Base-by-base conservation (phyloP, 2,797 vertebrate genomes). In the Platyrinchus mystaceus region DNA sequence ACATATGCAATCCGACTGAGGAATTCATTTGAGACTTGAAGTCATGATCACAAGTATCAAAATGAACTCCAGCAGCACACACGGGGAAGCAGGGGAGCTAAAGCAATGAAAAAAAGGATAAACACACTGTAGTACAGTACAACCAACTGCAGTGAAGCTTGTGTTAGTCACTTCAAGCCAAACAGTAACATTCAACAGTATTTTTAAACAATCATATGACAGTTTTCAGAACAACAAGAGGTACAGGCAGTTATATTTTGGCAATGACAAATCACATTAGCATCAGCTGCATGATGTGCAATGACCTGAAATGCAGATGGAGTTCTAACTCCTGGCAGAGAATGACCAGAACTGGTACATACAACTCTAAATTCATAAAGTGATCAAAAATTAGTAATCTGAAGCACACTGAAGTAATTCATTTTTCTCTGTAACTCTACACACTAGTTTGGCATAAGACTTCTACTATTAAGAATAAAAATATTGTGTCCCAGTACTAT, bases 21-120 rank as follows among this genome's bases (percentile, higher is more conserved):
- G 91, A 95, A 93, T 96, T 96, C 92, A 95, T 93, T 96, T 89
- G 94, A 87, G 84, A 94, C 94, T 95, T 92, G 79, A 95, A 94
- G 75, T 78, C 59, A 37, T 27, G 71, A 46, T 80, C 69, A 69
- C 93, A 96, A 94, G 91, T 83, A 91, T 97, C 92, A 79, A 95
- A 95, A 88, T 96, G 90, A 96, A 96, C 76, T 95, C 91, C 67
- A 87, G 75, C 70, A 84, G 92, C 85, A 71, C 71, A 94, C 6
- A 67, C 6, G 34, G 27, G 69, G 21, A 92, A 93, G 96, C 92
- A 84, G 67, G 60, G 68, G 63, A 95, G 84, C 50, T 87, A 84
- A 94, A 76, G 85, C 87, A 93, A 93, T 59, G 78, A 46, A 70
- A 39, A 86, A 64, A 79, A 32, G 44, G 53, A 74, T 69, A 73